Evolutionary conservation across 2,888 invertebrate species (phyloP).

Genomic region (Nebria brevicollis): DNA sequence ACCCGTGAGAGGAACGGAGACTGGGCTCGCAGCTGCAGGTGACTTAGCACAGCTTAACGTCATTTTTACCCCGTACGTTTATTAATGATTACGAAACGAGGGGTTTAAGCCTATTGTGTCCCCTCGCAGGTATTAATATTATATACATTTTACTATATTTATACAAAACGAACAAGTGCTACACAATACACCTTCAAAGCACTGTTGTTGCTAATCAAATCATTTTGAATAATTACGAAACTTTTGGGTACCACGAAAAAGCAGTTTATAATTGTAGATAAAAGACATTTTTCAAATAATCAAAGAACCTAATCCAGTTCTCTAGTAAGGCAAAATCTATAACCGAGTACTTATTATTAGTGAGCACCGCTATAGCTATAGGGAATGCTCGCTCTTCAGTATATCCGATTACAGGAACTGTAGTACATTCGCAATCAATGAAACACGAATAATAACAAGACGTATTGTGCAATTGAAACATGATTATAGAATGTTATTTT

Average conservation of each 20-base stretch:
- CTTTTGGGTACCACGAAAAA: no score
- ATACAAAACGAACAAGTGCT: background rate
- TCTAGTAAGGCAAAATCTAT: no score
- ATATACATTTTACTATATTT: conserved; percentile 9
- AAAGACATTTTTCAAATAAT: no score
- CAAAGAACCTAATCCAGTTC: no score
- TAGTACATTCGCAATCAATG: no score
- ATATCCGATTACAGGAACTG: no score
- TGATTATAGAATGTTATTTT: background rate
- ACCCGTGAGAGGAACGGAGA: conserved; percentile 26
- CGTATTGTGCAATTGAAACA: background rate
- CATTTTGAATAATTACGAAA: no score
- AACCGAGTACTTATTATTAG: no score
- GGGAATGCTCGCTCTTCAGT: no score
- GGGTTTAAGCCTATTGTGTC: conserved; percentile 32
- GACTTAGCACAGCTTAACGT: conserved; percentile 45
- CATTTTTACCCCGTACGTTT: conserved; percentile 43
- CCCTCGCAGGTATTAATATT: conserved; percentile 44
- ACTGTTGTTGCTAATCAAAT: background rate
- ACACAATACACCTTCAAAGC: background rate
- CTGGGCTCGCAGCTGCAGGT: conserved; percentile 41
- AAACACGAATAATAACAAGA: no score
- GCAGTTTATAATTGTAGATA: no score
- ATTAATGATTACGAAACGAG: conserved; percentile 40
- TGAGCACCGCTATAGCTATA: no score